These are phyloP conservation scores for Capra hircus DNA, from an alignment of 2,113 vertebrate species.

Conservation along the genomic window DNA sequence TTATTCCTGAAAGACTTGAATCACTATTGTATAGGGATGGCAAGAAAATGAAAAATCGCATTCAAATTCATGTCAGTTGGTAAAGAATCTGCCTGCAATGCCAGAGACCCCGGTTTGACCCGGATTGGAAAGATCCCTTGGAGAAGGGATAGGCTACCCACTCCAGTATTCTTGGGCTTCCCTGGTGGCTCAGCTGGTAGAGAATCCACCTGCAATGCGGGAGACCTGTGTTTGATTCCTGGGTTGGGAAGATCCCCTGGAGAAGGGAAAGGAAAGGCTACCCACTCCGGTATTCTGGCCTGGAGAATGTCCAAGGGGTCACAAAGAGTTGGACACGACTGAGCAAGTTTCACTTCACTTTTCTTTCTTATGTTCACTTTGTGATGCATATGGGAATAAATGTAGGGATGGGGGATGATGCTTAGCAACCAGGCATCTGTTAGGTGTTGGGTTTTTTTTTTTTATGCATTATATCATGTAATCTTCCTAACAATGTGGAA, in stretches of 20 bases:
- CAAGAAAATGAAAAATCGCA: not conserved
- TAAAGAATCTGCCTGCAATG: not conserved
- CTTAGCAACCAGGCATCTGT: not conserved
- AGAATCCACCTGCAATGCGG: not conserved
- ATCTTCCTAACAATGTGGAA: not conserved
- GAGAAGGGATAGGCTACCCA: not conserved
- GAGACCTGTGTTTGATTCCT: not conserved
- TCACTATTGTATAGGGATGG: not conserved
- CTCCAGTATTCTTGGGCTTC: not conserved
- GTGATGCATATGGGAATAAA: not conserved
- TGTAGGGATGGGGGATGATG: not conserved
- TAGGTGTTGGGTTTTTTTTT: not conserved
- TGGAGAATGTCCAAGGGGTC: not conserved
- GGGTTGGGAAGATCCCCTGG: not conserved
- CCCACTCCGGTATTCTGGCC: not conserved
- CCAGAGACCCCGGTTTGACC: rapidly evolving
- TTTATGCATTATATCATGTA: not conserved
- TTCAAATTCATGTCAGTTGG: not conserved
- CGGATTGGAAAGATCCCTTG: not conserved
- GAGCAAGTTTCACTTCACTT: not conserved
- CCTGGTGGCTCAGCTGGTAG: not conserved
- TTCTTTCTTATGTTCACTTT: not conserved
- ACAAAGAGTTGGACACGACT: not conserved
- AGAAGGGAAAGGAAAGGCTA: not conserved
- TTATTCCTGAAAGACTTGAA: not conserved